Evolutionary conservation across 2,888 invertebrate species (phyloP).

Genomic region (Drosophila setosimentum): DNA sequence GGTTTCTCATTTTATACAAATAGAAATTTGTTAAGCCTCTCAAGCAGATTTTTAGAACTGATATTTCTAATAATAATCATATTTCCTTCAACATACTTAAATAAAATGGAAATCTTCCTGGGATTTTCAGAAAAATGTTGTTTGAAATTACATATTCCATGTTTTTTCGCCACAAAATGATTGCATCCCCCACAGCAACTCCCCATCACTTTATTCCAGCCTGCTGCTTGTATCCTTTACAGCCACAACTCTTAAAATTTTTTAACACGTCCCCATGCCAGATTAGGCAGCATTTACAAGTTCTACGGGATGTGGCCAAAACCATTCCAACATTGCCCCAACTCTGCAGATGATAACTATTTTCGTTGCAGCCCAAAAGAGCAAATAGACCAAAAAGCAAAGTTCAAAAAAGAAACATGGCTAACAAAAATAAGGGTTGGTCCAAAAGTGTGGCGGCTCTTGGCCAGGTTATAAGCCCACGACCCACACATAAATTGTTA

Average conservation of each 20-base stretch:
- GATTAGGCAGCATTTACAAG: conserved; percentile 23
- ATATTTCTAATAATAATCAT: background rate
- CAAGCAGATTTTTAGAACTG: background rate
- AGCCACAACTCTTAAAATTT: conserved; percentile 13
- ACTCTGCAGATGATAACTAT: conserved; percentile 33
- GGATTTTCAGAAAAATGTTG: background rate
- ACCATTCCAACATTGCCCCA: background rate
- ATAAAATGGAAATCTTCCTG: background rate
- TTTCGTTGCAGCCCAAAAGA: conserved; percentile 18
- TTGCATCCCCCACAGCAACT: background rate
- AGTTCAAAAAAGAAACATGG: conserved; percentile 31
- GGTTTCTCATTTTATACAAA: background rate
- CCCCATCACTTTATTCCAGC: fast-evolving
- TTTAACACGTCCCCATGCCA: conserved; percentile 15
- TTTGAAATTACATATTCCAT: background rate
- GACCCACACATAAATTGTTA: conserved; percentile 48
- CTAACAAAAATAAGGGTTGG: conserved; percentile 21
- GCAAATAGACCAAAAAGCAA: conserved; percentile 11
- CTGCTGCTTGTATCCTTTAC: background rate
- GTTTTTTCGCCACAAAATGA: background rate
- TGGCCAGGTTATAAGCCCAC: conserved; percentile 7
- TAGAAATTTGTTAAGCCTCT: background rate
- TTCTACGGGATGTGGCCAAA: conserved; percentile 3
- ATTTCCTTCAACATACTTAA: background rate
- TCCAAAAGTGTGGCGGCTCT: conserved; percentile 7